Evolutionary conservation across 2,888 invertebrate genomes (phyloP).

Genomic region (Synanthedon andrenaeformis): DNA sequence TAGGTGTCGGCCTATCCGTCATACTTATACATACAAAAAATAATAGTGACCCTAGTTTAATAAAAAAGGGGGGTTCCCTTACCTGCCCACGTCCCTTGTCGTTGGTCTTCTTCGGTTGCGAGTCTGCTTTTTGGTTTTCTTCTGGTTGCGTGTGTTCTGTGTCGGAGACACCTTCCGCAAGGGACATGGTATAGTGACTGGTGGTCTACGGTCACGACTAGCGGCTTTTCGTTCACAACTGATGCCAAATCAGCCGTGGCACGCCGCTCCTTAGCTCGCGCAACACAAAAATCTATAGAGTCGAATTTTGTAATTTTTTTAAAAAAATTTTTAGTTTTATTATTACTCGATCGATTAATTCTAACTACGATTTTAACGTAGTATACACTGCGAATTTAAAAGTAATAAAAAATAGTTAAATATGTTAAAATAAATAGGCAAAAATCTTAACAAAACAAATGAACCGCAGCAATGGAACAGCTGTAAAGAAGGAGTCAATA

Average conservation of each 20-base stretch:
- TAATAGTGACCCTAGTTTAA: too few relatives aligned
- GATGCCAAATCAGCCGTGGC: constrained; percentile 43
- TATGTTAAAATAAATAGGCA: too few relatives aligned
- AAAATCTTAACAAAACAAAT: too few relatives aligned
- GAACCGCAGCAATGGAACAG: too few relatives aligned
- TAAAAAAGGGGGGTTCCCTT: background rate
- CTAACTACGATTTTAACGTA: constrained; percentile 1
- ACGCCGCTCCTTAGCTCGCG: constrained; percentile 31
- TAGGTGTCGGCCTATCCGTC: too few relatives aligned
- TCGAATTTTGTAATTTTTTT: constrained; percentile 10
- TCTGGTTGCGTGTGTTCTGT: constrained; percentile 34
- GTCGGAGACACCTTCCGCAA: constrained; percentile 58
- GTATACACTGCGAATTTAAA: too few relatives aligned
- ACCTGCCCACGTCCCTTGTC: constrained; percentile 19
- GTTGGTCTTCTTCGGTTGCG: constrained; percentile 7
- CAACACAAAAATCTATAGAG: constrained; percentile 20
- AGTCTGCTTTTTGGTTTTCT: constrained; percentile 8
- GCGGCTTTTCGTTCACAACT: constrained; percentile 42
- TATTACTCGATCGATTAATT: background rate
- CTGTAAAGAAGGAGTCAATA: too few relatives aligned
- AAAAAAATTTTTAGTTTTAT: too few relatives aligned
- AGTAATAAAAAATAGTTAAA: too few relatives aligned
- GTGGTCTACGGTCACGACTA: constrained; percentile 26
- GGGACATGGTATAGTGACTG: constrained; percentile 60
- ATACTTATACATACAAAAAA: too few relatives aligned